These are phyloP conservation scores for Epistrophella euchroma DNA, from an alignment of 2,888 invertebrate species.

Conservation along the genomic window DNA sequence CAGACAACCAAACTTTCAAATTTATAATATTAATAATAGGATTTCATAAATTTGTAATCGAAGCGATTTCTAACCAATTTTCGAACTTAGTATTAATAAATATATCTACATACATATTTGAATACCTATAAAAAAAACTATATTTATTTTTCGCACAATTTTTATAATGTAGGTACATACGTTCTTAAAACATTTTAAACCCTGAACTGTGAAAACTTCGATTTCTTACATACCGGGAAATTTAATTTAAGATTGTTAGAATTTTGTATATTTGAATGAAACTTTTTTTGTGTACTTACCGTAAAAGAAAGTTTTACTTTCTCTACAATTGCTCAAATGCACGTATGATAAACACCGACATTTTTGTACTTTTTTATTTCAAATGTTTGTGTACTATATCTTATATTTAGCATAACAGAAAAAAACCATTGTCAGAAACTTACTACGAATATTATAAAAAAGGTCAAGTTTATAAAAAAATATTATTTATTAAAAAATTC, in stretches of 20 bases:
- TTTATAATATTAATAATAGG: too few species aligned
- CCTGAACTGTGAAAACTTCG: constrained; percentile 44
- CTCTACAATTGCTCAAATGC: background rate
- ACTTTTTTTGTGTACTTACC: constrained; percentile 69
- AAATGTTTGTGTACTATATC: constrained; percentile 25
- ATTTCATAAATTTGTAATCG: too few species aligned
- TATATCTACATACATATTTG: too few species aligned
- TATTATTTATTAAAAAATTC: background rate
- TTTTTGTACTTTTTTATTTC: background rate
- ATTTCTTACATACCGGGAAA: constrained; percentile 41
- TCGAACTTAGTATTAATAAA: too few species aligned
- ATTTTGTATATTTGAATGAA: constrained; percentile 16
- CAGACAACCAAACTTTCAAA: too few species aligned
- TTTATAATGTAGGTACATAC: too few species aligned
- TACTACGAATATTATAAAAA: constrained; percentile 23
- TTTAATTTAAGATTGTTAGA: background rate
- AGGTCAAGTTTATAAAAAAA: background rate
- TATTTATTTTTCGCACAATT: too few species aligned
- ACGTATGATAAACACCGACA: background rate
- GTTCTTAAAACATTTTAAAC: constrained; percentile 5
- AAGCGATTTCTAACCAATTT: too few species aligned
- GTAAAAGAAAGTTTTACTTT: constrained; percentile 55
- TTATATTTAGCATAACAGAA: constrained; percentile 35
- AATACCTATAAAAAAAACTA: too few species aligned
- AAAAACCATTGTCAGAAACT: constrained; percentile 44